Evolutionary conservation across 2,888 invertebrate species (phyloP).

Genomic region (Hirtodrosophila trivittata): DNA sequence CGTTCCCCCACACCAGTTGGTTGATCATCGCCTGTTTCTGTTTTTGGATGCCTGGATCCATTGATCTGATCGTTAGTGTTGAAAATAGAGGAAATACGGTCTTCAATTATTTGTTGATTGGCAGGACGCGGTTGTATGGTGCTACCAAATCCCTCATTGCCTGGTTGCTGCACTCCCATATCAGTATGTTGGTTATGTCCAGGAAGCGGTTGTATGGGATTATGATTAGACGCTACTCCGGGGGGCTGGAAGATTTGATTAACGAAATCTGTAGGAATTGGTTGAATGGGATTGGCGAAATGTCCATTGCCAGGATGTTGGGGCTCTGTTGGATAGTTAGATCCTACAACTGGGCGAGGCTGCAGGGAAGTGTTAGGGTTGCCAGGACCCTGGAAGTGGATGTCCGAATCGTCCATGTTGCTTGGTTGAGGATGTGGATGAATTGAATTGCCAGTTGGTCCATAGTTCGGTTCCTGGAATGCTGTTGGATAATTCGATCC

Average conservation of each 20-base stretch:
- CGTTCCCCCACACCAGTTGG: conserved; percentile 34
- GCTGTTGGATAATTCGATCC: background rate
- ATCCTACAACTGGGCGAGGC: background rate
- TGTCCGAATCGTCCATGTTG: background rate
- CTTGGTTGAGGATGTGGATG: background rate
- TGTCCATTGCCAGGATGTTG: background rate
- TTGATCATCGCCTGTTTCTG: background rate
- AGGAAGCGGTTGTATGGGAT: conserved; percentile 14
- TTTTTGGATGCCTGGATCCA: conserved; percentile 28
- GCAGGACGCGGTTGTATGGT: conserved; percentile 21
- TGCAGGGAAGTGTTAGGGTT: background rate
- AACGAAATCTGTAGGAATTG: conserved; percentile 2
- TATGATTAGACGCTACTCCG: background rate
- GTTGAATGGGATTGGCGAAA: background rate
- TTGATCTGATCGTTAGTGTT: conserved; percentile 10
- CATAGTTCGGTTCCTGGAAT: background rate
- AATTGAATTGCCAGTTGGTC: background rate
- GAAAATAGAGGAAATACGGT: conserved; percentile 45
- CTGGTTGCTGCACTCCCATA: background rate
- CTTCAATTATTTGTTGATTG: conserved; percentile 3
- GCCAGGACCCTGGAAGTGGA: background rate
- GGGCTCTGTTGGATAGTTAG: background rate
- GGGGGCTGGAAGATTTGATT: no score
- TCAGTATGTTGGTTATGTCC: background rate
- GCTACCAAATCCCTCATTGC: background rate